Percentiles rank a stretch among this genome's conserved stretches.
phyloP scores from a whole-genome alignment of 2,797 vertebrate species.

The Moxostoma hubbsi region DNA sequence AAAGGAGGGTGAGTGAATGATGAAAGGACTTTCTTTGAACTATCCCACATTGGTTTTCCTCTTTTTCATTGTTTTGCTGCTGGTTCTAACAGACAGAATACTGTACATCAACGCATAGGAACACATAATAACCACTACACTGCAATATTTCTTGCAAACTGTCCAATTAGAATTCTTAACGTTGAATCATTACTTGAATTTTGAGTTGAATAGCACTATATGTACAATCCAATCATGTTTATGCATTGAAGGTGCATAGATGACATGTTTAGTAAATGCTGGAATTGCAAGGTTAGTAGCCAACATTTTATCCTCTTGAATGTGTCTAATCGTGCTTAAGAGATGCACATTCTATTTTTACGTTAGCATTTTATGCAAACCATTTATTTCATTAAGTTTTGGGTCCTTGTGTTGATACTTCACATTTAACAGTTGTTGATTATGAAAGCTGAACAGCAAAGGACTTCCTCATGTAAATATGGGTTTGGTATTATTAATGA shows the following conservation, averaged over 20 bases:
- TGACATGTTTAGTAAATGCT: constrained; percentile 47
- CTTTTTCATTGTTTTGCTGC: constrained; percentile 37
- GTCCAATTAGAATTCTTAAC: background rate
- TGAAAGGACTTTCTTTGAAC: too few species aligned
- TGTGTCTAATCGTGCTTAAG: constrained; percentile 26
- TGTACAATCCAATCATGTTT: constrained; percentile 33
- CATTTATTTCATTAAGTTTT: background rate
- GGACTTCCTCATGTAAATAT: constrained; percentile 54
- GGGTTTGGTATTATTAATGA: constrained; percentile 52
- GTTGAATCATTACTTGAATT: constrained; percentile 56
- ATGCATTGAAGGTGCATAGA: constrained; percentile 34
- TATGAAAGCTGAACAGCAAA: constrained; percentile 25
- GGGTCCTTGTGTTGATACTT: constrained; percentile 18
- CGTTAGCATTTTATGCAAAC: constrained; percentile 30
- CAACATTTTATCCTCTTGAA: constrained; percentile 45
- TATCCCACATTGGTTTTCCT: constrained; percentile 16
- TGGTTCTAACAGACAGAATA: constrained; percentile 11
- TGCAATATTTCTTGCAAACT: constrained; percentile 18
- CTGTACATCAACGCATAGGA: background rate
- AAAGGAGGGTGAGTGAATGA: too few species aligned
- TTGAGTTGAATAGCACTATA: constrained; percentile 19
- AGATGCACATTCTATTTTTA: constrained; percentile 42
- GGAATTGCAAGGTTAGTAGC: constrained; percentile 46
- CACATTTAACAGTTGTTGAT: constrained; percentile 21
- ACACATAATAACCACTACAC: constrained; percentile 46